These are phyloP conservation scores for Poeciliopsis retropinna DNA, from an alignment of 2,113 vertebrate genomes.

Conservation along the genomic window DNA sequence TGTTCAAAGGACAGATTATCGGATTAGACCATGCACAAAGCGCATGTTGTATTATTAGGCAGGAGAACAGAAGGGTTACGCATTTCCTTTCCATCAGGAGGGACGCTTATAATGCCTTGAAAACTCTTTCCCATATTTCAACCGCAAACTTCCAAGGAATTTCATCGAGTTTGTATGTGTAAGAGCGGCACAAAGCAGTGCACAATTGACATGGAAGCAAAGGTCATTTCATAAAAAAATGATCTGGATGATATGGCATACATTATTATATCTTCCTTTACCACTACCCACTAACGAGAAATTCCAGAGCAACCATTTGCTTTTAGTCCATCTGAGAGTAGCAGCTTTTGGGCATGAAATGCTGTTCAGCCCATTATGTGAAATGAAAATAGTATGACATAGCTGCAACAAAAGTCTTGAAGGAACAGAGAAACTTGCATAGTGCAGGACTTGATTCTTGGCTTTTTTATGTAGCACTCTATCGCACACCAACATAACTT, in stretches of 20 bases:
- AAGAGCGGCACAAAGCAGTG: neutral
- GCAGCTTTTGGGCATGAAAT: neutral
- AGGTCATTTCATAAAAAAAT: neutral
- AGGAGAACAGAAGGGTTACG: neutral
- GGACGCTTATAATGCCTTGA: slow-evolving; percentile 53
- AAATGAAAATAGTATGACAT: too few species aligned
- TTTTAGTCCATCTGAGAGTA: neutral
- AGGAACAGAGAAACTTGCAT: neutral
- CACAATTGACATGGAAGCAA: neutral
- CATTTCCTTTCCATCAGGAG: slow-evolving; percentile 44
- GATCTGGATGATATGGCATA: neutral
- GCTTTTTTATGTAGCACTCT: too few species aligned
- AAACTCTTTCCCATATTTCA: neutral
- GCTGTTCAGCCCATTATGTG: neutral
- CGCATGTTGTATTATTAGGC: slow-evolving; percentile 22
- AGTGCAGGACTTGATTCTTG: neutral
- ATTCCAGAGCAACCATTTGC: neutral
- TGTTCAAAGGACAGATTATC: neutral
- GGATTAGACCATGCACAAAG: slow-evolving; percentile 28
- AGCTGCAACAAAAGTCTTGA: neutral
- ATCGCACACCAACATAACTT: too few species aligned
- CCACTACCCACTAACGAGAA: neutral
- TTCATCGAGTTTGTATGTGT: neutral
- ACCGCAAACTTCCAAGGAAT: neutral
- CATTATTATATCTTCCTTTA: neutral